phyloP scores from a whole-genome alignment of 2,888 invertebrate species.

The Caenorhabditis sulstoni region DNA sequence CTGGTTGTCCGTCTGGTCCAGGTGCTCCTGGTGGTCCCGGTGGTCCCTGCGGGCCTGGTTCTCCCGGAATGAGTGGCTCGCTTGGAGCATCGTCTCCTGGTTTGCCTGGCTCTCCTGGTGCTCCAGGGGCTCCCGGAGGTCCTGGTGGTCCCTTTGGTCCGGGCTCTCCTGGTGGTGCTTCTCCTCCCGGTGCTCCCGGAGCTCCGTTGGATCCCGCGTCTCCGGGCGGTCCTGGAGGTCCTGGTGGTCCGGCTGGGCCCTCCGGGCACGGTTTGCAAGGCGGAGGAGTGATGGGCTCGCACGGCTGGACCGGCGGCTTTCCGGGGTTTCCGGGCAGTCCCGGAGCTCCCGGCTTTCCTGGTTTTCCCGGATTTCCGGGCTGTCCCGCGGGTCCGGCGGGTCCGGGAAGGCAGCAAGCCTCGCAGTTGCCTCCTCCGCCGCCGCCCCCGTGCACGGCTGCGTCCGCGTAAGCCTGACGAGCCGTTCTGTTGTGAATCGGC shows the following conservation, averaged over 20 bases:
- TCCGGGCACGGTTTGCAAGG: conserved; percentile 72
- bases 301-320: conserved; percentile 63
- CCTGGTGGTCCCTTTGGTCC: conserved; percentile 68
- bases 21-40: conserved; percentile 54
- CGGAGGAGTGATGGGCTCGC: conserved; percentile 72
- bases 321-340: conserved; percentile 72
- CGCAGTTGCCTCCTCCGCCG: conserved; percentile 47
- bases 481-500: conserved; percentile 59
- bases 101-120: conserved; percentile 62
- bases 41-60: conserved; percentile 64
- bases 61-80: conserved; percentile 63
- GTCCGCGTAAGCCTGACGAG: conserved; percentile 57
- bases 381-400: conserved; percentile 65
- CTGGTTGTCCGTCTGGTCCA: conserved; percentile 66
- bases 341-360: conserved; percentile 69
- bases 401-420: conserved; percentile 63
- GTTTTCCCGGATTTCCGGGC: conserved; percentile 71
- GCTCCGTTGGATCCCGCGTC: conserved; percentile 62
- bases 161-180: conserved; percentile 55
- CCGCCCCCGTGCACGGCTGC: conserved; percentile 52
- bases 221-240: conserved; percentile 68
- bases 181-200: conserved; percentile 60
- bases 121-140: conserved; percentile 65
- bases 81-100: conserved; percentile 53
- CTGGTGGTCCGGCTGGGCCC: conserved; percentile 73